Percentiles rank a stretch among this genome's conserved stretches.
These are phyloP conservation scores for Drosophila gunungcola DNA, from an alignment of 1,140 invertebrate species.

Conservation along the genomic window DNA sequence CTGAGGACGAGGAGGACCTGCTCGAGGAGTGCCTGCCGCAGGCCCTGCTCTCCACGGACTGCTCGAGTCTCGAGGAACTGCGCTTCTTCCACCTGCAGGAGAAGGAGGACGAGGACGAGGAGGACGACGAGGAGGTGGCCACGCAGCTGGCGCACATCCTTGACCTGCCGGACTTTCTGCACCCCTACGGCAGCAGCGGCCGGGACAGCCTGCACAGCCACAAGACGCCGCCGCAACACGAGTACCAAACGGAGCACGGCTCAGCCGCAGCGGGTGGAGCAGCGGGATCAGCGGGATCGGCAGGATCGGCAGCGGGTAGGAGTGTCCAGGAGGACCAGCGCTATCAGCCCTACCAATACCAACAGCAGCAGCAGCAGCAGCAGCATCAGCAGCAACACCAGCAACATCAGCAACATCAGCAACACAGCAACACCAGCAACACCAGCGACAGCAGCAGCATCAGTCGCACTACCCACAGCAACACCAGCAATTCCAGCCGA, in stretches of 20 bases:
- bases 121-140: slow-evolving; percentile 67
- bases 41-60: slow-evolving; percentile 69
- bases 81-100: slow-evolving; percentile 65
- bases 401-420: slow-evolving; percentile 45
- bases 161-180: slow-evolving; percentile 70
- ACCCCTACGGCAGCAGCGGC: slow-evolving; percentile 72
- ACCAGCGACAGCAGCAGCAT: slow-evolving; percentile 34
- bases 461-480: slow-evolving; percentile 35
- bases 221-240: slow-evolving; percentile 83
- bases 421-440: slow-evolving; percentile 45
- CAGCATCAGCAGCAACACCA: slow-evolving; percentile 55
- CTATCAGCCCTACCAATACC: slow-evolving; percentile 62
- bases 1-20: slow-evolving; percentile 73
- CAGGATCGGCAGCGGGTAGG: slow-evolving; percentile 38
- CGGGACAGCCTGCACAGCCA: slow-evolving; percentile 75
- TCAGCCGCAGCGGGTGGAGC: slow-evolving; percentile 65
- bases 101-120: slow-evolving; percentile 57
- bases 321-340: slow-evolving; percentile 60
- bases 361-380: slow-evolving; percentile 47
- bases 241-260: slow-evolving; percentile 77
- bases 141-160: slow-evolving; percentile 67
- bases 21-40: slow-evolving; percentile 68
- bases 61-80: slow-evolving; percentile 71
- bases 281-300: slow-evolving; percentile 72
- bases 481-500: slow-evolving; percentile 53